Evolutionary conservation across 2,888 invertebrate genomes (phyloP), one percentile per base, ranked within the genome.

Genomic region (Autographa pulchrina): DNA sequence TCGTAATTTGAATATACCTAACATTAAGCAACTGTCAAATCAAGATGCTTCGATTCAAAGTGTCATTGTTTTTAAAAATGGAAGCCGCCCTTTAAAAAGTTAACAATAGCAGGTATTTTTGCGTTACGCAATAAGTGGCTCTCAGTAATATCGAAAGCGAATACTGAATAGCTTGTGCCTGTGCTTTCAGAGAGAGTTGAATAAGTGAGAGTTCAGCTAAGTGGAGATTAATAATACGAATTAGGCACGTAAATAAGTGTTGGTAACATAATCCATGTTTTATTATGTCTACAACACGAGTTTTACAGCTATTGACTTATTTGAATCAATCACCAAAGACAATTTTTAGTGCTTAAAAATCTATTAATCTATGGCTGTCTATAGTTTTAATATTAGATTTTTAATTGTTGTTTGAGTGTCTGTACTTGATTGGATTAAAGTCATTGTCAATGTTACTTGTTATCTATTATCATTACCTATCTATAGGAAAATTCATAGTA

Each of bases 141-240:
- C 35, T 54, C 31, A 43, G 43, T 63, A 41, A 8, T n/a, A 70
- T 70, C 70, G 80, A 80, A 74, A 80, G 80, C 43, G 77, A 80
- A 77, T 77, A 66, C 52, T 11, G 14, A 69, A 61, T 38, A 16
- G 54, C 31, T 35, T 13, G 20, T 41, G 54, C 11, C n/a, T 25
- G 41, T 16, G 11, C n/a, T 31, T 9, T 18, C 38, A 38, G 54
- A 62, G n/a, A 54, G 43, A 48, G 58, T 3, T 13, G 0, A 43
- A 18, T 11, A 18, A 9, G 11, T 11, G 13, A 74, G 54, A 56
- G 54, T 56, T 13, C 13, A 13, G 25, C 25, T 56, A 56, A 56
- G 54, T 56, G 54, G 20, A 56, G 13, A 56, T 43, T 18, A 56
- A 56, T 20, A 56, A 56, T 56, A 20, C 11, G 13, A 56, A 20